phyloP scores from a whole-genome alignment of 1,140 invertebrate genomes.

The Ditylenchus dipsaci region DNA sequence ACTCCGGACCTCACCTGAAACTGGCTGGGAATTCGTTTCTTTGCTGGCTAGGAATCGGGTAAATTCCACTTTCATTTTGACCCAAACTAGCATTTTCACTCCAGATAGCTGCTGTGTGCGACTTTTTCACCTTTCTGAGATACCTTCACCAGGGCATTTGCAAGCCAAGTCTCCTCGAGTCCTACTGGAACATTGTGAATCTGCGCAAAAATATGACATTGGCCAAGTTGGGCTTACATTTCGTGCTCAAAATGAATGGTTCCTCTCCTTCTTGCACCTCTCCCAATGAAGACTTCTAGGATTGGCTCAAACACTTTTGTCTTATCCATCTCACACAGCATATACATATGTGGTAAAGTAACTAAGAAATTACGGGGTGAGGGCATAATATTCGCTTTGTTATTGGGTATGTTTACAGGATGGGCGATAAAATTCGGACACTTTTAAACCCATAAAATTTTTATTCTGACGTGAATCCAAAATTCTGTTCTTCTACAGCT shows the following conservation, averaged over 20 bases:
- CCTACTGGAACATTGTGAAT: constrained; percentile 20
- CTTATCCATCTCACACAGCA: no score
- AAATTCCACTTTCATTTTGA: neutral
- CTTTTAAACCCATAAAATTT: no score
- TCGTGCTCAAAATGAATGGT: constrained; percentile 20
- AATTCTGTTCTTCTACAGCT: no score
- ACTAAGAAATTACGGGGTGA: no score
- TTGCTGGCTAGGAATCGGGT: constrained; percentile 15
- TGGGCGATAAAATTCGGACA: no score
- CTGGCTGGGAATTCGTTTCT: constrained; percentile 13
- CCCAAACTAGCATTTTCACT: neutral
- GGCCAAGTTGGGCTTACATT: constrained; percentile 17
- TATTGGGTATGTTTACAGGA: no score
- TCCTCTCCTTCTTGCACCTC: constrained; percentile 2
- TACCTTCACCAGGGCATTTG: constrained; percentile 18
- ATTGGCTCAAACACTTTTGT: no score
- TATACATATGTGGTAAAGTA: no score
- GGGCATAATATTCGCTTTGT: no score
- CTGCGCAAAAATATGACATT: constrained; percentile 20
- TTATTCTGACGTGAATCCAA: no score
- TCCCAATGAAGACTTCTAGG: neutral
- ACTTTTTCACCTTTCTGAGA: constrained; percentile 19
- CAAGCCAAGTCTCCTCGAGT: constrained; percentile 14
- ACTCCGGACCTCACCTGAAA: constrained; percentile 4
- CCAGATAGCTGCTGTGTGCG: constrained; percentile 20